Percentiles rank a stretch among this genome's conserved stretches.
Evolutionary conservation across 2,888 invertebrate species (phyloP).

Genomic region (Agrochola macilenta): DNA sequence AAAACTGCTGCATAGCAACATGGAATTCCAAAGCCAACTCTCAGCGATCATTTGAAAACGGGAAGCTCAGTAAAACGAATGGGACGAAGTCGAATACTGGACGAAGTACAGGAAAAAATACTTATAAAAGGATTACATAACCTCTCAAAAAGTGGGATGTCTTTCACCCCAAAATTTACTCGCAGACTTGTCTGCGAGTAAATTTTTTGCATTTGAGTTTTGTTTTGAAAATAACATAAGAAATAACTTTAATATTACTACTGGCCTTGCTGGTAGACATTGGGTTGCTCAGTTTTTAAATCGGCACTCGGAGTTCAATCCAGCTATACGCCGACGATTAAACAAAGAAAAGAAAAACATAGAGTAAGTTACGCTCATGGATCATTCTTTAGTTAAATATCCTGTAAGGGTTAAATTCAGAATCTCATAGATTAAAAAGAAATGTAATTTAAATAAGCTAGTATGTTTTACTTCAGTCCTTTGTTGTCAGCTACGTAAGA

Average conservation of each 20-base stretch:
- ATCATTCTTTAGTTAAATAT: no score
- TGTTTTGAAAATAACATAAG: slow-evolving; percentile 13
- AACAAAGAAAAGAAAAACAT: not conserved
- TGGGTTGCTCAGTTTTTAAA: slow-evolving; percentile 3
- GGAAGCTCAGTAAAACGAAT: not conserved
- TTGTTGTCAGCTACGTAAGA: not conserved
- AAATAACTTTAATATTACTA: not conserved
- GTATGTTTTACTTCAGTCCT: not conserved
- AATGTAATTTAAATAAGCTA: no score
- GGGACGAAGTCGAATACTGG: not conserved
- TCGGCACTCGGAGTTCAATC: slow-evolving; percentile 4
- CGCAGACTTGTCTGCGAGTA: no score
- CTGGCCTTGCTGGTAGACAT: not conserved
- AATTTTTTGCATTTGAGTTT: slow-evolving; percentile 23
- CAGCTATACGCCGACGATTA: not conserved
- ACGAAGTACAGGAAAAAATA: not conserved
- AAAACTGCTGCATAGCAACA: not conserved
- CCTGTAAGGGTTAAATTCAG: no score
- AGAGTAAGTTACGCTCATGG: no score
- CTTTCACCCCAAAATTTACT: slow-evolving; percentile 3
- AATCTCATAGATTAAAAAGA: no score
- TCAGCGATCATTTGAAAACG: slow-evolving; percentile 10
- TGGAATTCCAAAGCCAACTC: slow-evolving; percentile 5
- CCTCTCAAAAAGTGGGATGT: not conserved
- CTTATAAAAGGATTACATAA: slow-evolving; percentile 1